phyloP scores from a whole-genome alignment of 2,888 invertebrate genomes.

The Reticulitermes lucifugus region DNA sequence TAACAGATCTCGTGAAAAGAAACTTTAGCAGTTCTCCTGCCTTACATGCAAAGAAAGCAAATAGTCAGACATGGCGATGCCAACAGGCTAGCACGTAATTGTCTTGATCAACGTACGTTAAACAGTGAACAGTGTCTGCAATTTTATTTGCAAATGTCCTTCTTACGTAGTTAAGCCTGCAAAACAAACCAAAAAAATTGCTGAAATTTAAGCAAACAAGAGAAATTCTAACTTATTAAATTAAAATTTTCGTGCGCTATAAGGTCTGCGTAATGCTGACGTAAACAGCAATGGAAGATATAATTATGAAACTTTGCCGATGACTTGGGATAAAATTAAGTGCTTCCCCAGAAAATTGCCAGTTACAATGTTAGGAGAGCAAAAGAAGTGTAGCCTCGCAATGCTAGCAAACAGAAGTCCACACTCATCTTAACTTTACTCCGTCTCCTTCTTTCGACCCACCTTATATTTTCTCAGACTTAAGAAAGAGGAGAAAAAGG shows the following conservation, averaged over 20 bases:
- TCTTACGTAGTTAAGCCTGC: too few species aligned
- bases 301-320: conserved; percentile 10
- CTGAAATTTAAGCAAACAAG: too few species aligned
- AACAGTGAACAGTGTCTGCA: too few species aligned
- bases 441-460: background rate
- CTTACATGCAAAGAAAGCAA: too few species aligned
- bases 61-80: too few species aligned
- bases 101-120: too few species aligned
- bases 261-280: background rate
- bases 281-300: background rate
- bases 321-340: conserved; percentile 10
- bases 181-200: too few species aligned
- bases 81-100: too few species aligned
- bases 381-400: background rate
- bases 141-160: too few species aligned
- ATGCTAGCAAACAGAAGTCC: background rate
- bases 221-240: background rate
- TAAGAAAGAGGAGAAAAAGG: background rate
- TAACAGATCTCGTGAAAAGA: too few species aligned
- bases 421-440: background rate
- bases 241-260: background rate
- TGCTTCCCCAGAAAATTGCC: background rate
- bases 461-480: background rate
- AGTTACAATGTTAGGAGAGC: background rate
- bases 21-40: too few species aligned